Evolutionary conservation across 2,797 vertebrate genomes (phyloP).

Genomic region (Hippocampus kuda): DNA sequence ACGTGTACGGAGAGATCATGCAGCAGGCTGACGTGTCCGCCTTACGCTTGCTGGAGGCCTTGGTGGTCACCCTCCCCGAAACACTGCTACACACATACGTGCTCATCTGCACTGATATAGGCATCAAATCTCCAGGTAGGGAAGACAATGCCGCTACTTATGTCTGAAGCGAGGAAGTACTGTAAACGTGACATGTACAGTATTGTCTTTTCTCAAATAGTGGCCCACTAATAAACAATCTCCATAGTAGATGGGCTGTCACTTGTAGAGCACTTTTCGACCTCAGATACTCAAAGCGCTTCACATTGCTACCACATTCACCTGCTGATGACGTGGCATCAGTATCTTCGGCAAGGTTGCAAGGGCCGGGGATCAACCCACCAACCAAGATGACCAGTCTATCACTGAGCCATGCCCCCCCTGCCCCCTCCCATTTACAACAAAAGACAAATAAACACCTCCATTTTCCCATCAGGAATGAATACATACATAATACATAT

Average conservation of each 20-base stretch:
- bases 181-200: background rate
- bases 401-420: too few species aligned
- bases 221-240: background rate
- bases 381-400: too few species aligned
- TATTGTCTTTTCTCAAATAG: background rate
- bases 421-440: background rate
- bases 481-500: background rate
- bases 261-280: too few species aligned
- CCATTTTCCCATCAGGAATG: too few species aligned
- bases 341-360: too few species aligned
- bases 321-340: too few species aligned
- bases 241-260: too few species aligned
- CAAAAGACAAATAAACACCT: background rate
- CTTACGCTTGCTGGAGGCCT: conserved; percentile 73
- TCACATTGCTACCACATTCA: too few species aligned
- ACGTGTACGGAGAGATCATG: conserved; percentile 53
- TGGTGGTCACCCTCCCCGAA: conserved; percentile 75
- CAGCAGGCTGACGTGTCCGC: conserved; percentile 70
- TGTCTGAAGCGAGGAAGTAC: background rate
- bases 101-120: conserved; percentile 65
- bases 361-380: too few species aligned
- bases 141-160: background rate
- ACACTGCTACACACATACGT: conserved; percentile 73
- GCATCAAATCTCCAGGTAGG: conserved; percentile 68
- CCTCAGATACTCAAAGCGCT: too few species aligned